Percentiles rank a stretch among this genome's conserved stretches.
Conservation (phyloP, 2,113 vertebrate genomes). For the Dicrurus megarhynchus region DNA sequence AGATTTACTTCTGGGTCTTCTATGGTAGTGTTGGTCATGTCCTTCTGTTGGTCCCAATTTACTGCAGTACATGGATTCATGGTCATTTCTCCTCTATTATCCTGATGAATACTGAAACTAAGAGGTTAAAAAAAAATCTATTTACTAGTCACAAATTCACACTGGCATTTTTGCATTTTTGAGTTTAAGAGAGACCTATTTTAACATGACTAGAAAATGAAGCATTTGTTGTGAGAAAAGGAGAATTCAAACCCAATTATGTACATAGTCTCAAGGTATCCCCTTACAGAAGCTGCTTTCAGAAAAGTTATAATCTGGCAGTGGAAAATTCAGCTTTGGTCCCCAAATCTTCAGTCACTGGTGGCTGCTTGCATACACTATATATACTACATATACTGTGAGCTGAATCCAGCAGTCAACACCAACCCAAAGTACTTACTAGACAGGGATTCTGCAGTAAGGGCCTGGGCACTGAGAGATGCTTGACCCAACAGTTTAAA, state of each 20-base stretch:
- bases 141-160: background rate
- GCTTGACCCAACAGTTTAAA: background rate
- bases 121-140: background rate
- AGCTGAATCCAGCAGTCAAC: background rate
- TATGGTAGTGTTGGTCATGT: background rate
- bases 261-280: background rate
- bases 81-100: background rate
- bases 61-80: background rate
- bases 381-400: fast-evolving
- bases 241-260: background rate
- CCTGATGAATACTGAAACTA: background rate
- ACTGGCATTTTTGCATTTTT: background rate
- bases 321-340: background rate
- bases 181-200: background rate
- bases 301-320: background rate
- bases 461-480: background rate
- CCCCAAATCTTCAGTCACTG: background rate
- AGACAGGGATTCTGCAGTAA: background rate
- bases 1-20: background rate
- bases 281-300: background rate
- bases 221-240: background rate
- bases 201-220: background rate
- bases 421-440: background rate
- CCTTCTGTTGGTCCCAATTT: background rate
- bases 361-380: background rate